These are phyloP conservation scores for Cylindroiulus punctatus DNA, from an alignment of 2,888 invertebrate species.

Conservation along the genomic window DNA sequence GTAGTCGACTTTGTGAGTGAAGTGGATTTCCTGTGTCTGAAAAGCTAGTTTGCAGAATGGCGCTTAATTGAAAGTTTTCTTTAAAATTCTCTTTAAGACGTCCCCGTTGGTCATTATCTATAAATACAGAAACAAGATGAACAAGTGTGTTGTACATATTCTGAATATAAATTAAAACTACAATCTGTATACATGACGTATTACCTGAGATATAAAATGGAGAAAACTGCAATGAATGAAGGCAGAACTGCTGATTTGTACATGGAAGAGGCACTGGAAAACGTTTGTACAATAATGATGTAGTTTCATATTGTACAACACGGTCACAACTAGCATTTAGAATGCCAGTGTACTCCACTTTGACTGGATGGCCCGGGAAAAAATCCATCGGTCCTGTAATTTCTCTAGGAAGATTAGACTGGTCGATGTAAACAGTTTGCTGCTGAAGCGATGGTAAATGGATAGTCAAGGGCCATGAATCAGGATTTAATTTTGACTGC, in stretches of 20 bases:
- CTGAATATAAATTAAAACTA: not conserved
- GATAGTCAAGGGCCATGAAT: slow-evolving; percentile 60
- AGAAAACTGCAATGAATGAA: slow-evolving; percentile 62
- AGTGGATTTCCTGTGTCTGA: slow-evolving; percentile 54
- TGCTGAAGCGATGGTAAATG: slow-evolving; percentile 59
- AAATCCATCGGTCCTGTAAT: slow-evolving; percentile 59
- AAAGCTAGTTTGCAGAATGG: slow-evolving; percentile 31
- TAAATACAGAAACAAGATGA: not conserved
- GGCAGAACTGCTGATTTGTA: slow-evolving; percentile 57
- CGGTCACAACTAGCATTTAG: not conserved
- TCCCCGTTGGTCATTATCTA: slow-evolving; percentile 8
- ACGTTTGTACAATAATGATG: slow-evolving; percentile 59
- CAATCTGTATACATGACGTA: not conserved
- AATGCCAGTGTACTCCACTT: slow-evolving; percentile 57
- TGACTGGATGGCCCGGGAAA: slow-evolving; percentile 58
- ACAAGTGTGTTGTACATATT: no score
- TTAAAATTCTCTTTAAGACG: not conserved
- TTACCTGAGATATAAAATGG: slow-evolving; percentile 63
- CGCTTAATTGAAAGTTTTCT: slow-evolving; percentile 36
- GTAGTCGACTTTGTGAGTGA: slow-evolving; percentile 59
- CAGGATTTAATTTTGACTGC: slow-evolving; percentile 59
- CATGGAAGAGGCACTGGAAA: slow-evolving; percentile 58
- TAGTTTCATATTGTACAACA: slow-evolving; percentile 56
- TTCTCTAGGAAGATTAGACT: slow-evolving; percentile 52
- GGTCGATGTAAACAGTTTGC: slow-evolving; percentile 56